Evolutionary conservation across 2,797 vertebrate species (phyloP).

Genomic region (Meda fulgida): DNA sequence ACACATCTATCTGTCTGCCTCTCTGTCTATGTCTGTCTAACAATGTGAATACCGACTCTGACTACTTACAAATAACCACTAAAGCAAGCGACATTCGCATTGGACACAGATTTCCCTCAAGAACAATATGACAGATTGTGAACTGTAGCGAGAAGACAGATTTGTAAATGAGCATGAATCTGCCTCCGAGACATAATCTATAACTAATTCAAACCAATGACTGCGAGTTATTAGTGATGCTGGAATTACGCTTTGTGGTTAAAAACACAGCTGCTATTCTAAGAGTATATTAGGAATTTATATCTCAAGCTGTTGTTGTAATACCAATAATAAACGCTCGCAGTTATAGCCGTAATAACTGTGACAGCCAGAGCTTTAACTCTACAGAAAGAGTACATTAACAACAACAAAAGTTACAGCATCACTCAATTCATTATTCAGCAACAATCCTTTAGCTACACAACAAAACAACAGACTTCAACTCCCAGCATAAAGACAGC

Average conservation of each 20-base stretch:
- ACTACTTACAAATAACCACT: background rate
- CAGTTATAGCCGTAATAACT: conserved; percentile 22
- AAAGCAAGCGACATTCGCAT: background rate
- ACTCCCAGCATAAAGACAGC: background rate
- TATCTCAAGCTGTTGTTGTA: conserved; percentile 38
- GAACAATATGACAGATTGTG: conserved; percentile 27
- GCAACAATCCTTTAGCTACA: background rate
- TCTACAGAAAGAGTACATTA: conserved; percentile 34
- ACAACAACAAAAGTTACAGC: conserved; percentile 19
- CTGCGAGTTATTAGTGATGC: conserved; percentile 46
- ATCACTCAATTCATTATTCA: background rate
- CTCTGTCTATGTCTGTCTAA: no score
- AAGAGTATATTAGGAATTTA: conserved; percentile 41
- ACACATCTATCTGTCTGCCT: background rate
- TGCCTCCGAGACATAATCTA: conserved; percentile 27
- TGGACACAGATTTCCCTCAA: conserved; percentile 24
- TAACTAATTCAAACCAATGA: conserved; percentile 41
- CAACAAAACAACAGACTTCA: background rate
- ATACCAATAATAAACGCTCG: conserved; percentile 22
- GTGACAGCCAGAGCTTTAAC: conserved; percentile 30
- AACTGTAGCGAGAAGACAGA: conserved; percentile 19
- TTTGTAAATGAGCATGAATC: conserved; percentile 36
- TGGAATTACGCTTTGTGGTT: conserved; percentile 33
- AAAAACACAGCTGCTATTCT: conserved; percentile 46
- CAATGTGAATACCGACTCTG: background rate